Base-by-base conservation (phyloP, 2,888 invertebrate species). In the Agriopis aurantiaria region DNA sequence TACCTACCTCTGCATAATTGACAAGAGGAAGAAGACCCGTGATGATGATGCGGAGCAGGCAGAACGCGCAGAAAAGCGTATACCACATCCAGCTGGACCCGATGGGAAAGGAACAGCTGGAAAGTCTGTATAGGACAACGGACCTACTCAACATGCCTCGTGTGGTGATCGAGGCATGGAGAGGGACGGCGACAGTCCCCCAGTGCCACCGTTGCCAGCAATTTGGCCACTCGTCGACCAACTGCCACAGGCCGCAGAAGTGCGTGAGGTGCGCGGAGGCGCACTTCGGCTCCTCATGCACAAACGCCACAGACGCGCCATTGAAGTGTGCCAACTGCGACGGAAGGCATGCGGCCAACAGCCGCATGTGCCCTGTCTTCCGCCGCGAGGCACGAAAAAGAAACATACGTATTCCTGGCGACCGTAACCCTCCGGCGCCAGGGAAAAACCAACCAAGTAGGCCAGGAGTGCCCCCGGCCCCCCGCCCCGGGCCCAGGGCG, bases 141-240 rank as follows among this genome's bases (percentile, higher is more conserved):
- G 57, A 17, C 0, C 57, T 57, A 0, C 17, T 57, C 0, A 57
- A 57, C 12, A 57, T 57, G 57, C 57, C 57, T 0, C 4, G 57
- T 0, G 14, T 57, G 10, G 14, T 45, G 0, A 11, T 57, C 6
- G 71, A 0, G 65, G 74, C 0, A 71, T 55, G 67, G 9, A 65
- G 51, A 9, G 69, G 67, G 6, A 61, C 68, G 0, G 65, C 75
- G 0, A 57, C 57, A 5, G 14, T 57, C 2, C 57, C 57, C 1
- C 72, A 78, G 7, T 78, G 77, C 41, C 79, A 78, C 59, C 40
- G 75, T 0, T 75, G 77, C 66, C 75, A 78, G 11, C 43, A 57
- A 0, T 78, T 77, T 12, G 23, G 75, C 10, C 72, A 73, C 41
- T 67, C 69, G 0, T 64, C 63, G 0, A 23, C 67, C 0, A 49